Evolutionary conservation across 1,140 invertebrate species (phyloP), one percentile per base, ranked within the genome.

Genomic region (Sminthurinus signatus): DNA sequence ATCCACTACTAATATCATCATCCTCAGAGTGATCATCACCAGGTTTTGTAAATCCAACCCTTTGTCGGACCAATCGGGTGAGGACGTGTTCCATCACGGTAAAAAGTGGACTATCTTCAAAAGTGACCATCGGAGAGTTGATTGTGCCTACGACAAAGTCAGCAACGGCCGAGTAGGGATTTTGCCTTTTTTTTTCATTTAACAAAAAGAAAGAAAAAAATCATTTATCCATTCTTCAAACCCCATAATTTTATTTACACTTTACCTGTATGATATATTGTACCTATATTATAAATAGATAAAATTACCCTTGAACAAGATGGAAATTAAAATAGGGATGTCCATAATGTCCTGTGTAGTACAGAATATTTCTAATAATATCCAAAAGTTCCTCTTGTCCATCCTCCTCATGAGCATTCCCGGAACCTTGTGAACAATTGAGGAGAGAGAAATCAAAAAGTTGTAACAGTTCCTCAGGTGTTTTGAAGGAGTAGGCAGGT

Each of bases 151-250:
- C 27, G 21, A 64, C n/a, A n/a, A 19, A 19, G 28, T 64, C 62
- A 31, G 62, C 62, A 4, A 32, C 43, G 4, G 46, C 12, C 2
- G 62, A 27, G 25, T 46, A 64, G 3, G 62, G 62, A 48, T 64
- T n/a, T n/a, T n/a, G n/a, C n/a, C n/a, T n/a, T n/a, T n/a, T n/a
- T n/a, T n/a, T n/a, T n/a, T n/a, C n/a, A n/a, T n/a, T n/a, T n/a
- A n/a, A n/a, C n/a, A n/a, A n/a, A n/a, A n/a, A n/a, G n/a, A n/a
- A n/a, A n/a, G n/a, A n/a, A n/a, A n/a, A n/a, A n/a, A n/a, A n/a
- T n/a, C n/a, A n/a, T n/a, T n/a, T n/a, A n/a, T n/a, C 62, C 21
- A 64, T 23, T 8, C 60, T 60, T n/a, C 17, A 59, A 25, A 44
- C 17, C 3, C 25, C 14, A 10, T 15, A 39, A 21, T n/a, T 56